Evolutionary conservation across 2,888 invertebrate genomes (phyloP).

Genomic region (Mactromeris polynyma): DNA sequence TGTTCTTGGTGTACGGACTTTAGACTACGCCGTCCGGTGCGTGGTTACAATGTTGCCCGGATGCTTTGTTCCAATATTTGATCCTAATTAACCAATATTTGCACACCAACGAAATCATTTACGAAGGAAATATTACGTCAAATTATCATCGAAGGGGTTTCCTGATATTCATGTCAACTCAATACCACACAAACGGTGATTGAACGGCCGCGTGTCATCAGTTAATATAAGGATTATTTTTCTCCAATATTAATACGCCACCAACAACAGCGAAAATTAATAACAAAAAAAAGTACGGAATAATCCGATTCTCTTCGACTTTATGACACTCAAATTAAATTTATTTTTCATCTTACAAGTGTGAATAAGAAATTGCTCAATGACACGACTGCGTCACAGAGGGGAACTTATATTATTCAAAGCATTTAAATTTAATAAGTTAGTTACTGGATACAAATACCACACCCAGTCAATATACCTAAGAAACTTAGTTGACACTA

Average conservation of each 20-base stretch:
- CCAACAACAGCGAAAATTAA: background rate
- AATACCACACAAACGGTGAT: background rate
- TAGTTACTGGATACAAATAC: too few relatives aligned
- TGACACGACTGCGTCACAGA: too few relatives aligned
- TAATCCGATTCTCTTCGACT: background rate
- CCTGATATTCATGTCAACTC: slow-evolving; percentile 17
- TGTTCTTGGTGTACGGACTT: background rate
- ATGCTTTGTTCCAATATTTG: slow-evolving; percentile 43
- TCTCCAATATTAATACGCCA: background rate
- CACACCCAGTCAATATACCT: too few relatives aligned
- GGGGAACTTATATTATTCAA: too few relatives aligned
- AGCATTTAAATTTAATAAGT: too few relatives aligned
- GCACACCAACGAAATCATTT: background rate
- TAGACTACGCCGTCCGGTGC: background rate
- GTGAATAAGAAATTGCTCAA: too few relatives aligned
- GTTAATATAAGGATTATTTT: slow-evolving; percentile 1
- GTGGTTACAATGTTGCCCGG: slow-evolving; percentile 16
- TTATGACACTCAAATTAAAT: too few relatives aligned
- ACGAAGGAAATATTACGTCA: slow-evolving; percentile 27
- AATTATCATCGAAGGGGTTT: background rate
- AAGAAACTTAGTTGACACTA: too few relatives aligned
- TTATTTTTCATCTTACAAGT: too few relatives aligned
- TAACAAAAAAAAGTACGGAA: slow-evolving; percentile 6
- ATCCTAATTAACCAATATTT: slow-evolving; percentile 36
- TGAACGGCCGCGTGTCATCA: background rate